Evolutionary conservation across 2,797 vertebrate species (phyloP).

Genomic region (Scomberomorus guttatus): DNA sequence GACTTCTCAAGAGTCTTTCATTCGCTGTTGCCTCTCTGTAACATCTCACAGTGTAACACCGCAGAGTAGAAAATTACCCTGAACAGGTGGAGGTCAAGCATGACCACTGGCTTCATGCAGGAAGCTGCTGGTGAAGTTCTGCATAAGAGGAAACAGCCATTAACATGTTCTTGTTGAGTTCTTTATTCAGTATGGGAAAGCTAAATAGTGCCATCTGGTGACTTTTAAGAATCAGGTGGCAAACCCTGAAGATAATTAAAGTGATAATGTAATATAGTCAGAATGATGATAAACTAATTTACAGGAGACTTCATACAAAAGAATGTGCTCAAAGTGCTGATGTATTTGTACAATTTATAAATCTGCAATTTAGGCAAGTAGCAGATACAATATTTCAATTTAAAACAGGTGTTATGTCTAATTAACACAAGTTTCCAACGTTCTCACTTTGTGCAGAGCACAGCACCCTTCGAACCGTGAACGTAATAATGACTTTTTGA

Average conservation of each 20-base stretch:
- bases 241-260: slow-evolving; percentile 54
- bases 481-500: slow-evolving; percentile 18
- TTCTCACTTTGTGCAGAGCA: slow-evolving; percentile 10
- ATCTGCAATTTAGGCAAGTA: slow-evolving; percentile 34
- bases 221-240: slow-evolving; percentile 64
- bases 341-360: slow-evolving; percentile 20
- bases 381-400: slow-evolving; percentile 25
- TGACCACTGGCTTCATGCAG: slow-evolving; percentile 59
- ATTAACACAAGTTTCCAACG: slow-evolving; percentile 46
- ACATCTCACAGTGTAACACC: slow-evolving; percentile 16
- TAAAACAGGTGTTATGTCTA: slow-evolving; percentile 35
- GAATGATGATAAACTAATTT: slow-evolving; percentile 23
- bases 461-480: background rate
- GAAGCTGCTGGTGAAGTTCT: slow-evolving; percentile 52
- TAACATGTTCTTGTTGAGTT: slow-evolving; percentile 53
- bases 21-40: slow-evolving; percentile 28
- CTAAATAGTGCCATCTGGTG: slow-evolving; percentile 87
- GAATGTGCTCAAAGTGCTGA: slow-evolving; percentile 2
- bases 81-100: slow-evolving; percentile 65
- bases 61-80: slow-evolving; percentile 27
- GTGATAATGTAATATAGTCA: slow-evolving; percentile 53
- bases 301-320: slow-evolving; percentile 11
- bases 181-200: slow-evolving; percentile 69
- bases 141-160: slow-evolving; percentile 43
- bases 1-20: slow-evolving; percentile 49